Evolutionary conservation across 2,888 invertebrate species (phyloP).

Genomic region (Andrena flavipes): DNA sequence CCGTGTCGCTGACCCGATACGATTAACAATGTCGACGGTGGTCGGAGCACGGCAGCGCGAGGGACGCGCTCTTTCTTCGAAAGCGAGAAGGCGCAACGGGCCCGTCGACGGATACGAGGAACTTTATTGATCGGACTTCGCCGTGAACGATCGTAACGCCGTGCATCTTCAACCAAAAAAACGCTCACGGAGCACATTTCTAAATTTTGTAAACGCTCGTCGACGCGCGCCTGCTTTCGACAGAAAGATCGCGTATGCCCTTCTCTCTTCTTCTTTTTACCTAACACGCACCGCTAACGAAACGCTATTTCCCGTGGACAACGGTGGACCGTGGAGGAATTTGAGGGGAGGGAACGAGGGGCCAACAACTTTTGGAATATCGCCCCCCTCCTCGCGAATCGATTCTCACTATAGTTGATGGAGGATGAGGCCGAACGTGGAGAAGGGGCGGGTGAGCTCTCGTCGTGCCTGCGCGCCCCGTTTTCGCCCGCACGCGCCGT

Average conservation of each 20-base stretch:
- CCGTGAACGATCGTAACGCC: conserved; percentile 42
- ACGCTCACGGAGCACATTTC: not conserved
- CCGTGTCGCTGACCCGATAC: conserved; percentile 28
- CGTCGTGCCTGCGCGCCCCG: conserved; percentile 51
- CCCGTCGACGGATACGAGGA: conserved; percentile 37
- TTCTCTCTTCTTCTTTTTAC: not conserved
- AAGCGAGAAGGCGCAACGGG: conserved; percentile 11
- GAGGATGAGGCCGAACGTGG: conserved; percentile 38
- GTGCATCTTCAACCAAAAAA: conserved; percentile 2
- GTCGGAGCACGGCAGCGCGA: conserved; percentile 9
- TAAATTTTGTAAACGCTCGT: conserved; percentile 28
- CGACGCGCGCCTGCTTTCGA: conserved; percentile 50
- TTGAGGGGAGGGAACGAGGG: no score
- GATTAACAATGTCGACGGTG: conserved; percentile 11
- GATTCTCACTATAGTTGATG: conserved; percentile 68
- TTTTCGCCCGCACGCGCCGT: conserved; percentile 79
- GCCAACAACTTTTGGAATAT: conserved; percentile 39
- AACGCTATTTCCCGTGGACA: conserved; percentile 39
- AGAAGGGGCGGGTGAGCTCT: conserved; percentile 9
- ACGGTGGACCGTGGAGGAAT: no score
- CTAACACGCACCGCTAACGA: conserved; percentile 26
- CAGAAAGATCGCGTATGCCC: conserved; percentile 43
- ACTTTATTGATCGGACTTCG: conserved; percentile 41
- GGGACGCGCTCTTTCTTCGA: conserved; percentile 36
- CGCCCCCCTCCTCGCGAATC: conserved; percentile 53